Conservation (phyloP, 2,113 vertebrate genomes). For the Cryptoleucopteryx plumbea region DNA sequence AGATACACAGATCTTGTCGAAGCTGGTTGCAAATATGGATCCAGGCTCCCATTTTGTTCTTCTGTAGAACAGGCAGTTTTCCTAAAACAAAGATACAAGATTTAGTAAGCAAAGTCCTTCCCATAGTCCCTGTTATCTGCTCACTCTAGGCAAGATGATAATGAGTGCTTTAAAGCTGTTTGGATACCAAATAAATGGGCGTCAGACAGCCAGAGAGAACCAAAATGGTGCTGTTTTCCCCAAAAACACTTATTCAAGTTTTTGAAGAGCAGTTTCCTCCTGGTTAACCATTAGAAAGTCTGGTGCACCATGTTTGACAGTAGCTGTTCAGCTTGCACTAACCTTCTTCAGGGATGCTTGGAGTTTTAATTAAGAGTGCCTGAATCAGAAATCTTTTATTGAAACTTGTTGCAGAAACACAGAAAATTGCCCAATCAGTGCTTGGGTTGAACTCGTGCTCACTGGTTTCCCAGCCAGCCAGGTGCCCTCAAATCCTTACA, state of each 20-base stretch:
- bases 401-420: not conserved
- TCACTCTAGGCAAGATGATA: not conserved
- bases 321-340: not conserved
- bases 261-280: not conserved
- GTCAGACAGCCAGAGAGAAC: not conserved
- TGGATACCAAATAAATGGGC: not conserved
- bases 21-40: not conserved
- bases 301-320: accelerated
- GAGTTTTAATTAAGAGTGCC: not conserved
- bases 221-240: not conserved
- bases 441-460: accelerated
- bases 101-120: not conserved
- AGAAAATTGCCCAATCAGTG: accelerated
- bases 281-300: not conserved
- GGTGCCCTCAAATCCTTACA: not conserved
- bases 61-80: not conserved
- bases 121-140: not conserved
- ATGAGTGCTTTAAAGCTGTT: not conserved
- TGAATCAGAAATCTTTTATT: not conserved
- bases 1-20: not conserved
- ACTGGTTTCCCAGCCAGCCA: not conserved
- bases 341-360: too few relatives aligned
- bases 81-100: not conserved
- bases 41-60: not conserved
- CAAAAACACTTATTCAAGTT: not conserved